Evolutionary conservation across 2,888 invertebrate species (phyloP), one percentile per base, ranked within the genome.

Genomic region (Orgyia antiqua): DNA sequence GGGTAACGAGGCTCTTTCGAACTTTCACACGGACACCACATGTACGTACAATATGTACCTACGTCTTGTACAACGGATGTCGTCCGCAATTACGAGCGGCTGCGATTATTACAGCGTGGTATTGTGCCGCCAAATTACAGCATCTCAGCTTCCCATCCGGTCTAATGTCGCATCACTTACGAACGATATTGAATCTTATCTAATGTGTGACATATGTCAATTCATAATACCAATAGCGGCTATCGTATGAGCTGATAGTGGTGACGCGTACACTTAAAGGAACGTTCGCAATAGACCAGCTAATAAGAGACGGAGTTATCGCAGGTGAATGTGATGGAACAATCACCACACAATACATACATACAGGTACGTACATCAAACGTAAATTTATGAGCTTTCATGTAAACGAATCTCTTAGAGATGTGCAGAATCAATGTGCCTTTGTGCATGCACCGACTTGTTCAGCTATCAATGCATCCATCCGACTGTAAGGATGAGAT

Each of bases 81-180:
- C 78, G 73, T 61, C n/a, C 68, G 77, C 80, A 80, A 82, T 84
- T 82, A 83, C 77, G 62, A 58, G 50, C 62, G 64, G 61, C 62
- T 58, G 49, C 62, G 64, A 61, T 68, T 70, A 72, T 82, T 82
- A 78, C 75, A 75, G 72, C 71, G 71, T 66, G 65, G 73, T 69
- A 83, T 82, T 82, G 82, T 83, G 70, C 73, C 67, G 63, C 75
- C 75, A 74, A 82, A 83, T 77, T 78, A 75, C 77, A 70, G 69
- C 80, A 70, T 79, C 80, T 82, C 80, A 64, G 66, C 77, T 80
- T 78, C 75, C 78, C 83, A 80, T 83, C 83, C 84, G 79, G 80
- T 66, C 55, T 60, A 52, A 49, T 34, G 36, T 39, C 31, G 31
- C 11, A 12, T 25, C 25, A 28, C 30, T 32, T 43, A 29, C 47